Base-by-base conservation (phyloP, 2,888 invertebrate genomes). In the Noctua pronuba region DNA sequence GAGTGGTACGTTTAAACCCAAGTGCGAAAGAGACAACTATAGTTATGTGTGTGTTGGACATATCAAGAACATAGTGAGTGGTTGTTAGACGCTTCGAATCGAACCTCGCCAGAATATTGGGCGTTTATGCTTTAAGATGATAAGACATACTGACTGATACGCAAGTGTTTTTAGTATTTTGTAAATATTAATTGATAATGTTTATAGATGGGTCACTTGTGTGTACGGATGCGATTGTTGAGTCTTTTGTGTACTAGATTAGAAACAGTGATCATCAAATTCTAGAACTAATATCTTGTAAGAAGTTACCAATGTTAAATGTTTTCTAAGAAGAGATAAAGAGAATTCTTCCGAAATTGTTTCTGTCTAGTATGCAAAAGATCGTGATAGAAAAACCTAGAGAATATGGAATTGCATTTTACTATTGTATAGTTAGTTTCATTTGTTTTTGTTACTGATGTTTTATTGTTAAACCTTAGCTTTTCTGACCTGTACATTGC, bases 1-100 rank as follows among this genome's bases (percentile, higher is more conserved):
- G 99, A 99, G 97, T 99, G 99, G 99, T 99, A 99, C 95, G 99
- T 99, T 95, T 99, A 98, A 92, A 82, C 68, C 11, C 44, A 44
- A 46, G 66, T 31, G 46, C 35, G 41, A 46, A 62, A 44, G 38
- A 73, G 77, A 80, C 69, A 73, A 77, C 49, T 68, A 52, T 77
- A 76, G 65, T 78, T 79, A 62, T 80, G 58, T 72, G 79, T 77
- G 86, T 86, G 81, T 80, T 74, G 86, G 82, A 89, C 86, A 82
- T 88, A 83, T 87, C 89, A 80, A 79, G 73, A 86, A 78, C 77
- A 73, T 88, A 79, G 79, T 88, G 85, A 89, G 85, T 88, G 88
- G 75, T 80, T 85, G 84, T 84, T 86, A 80, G 80, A 88, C 85
- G 85, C 89, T 88, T 83, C 71, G 80, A 75, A 78, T 86, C 67